A percentile compares a stretch with the other conserved stretches of the same genome.
Evolutionary conservation across 1,140 invertebrate genomes (phyloP).

Genomic region (Pseudomyrmex sp.): DNA sequence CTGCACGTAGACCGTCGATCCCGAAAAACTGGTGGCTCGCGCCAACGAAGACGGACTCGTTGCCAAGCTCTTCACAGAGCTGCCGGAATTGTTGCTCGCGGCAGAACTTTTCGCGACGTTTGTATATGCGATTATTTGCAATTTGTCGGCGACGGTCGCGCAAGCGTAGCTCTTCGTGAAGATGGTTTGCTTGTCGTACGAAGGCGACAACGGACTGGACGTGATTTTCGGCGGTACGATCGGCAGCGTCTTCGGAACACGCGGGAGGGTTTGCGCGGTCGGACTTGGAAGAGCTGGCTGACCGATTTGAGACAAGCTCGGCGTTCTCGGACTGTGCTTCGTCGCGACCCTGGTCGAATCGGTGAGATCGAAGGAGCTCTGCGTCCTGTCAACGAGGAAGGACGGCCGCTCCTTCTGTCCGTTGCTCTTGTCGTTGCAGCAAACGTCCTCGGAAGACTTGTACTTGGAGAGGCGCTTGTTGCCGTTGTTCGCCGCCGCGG

Average conservation of each 20-base stretch:
- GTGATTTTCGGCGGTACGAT: constrained; percentile 50
- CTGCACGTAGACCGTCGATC: constrained; percentile 64
- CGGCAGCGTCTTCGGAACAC: constrained; percentile 51
- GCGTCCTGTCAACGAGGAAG: constrained; percentile 77
- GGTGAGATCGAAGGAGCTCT: constrained; percentile 81
- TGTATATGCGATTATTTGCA: constrained; percentile 3
- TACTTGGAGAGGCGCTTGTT: constrained; percentile 77
- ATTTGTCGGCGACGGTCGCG: not conserved
- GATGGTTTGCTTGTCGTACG: constrained; percentile 16
- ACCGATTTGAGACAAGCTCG: constrained; percentile 64
- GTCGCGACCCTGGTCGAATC: constrained; percentile 58
- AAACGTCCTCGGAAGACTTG: constrained; percentile 86
- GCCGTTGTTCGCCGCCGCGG: constrained; percentile 72
- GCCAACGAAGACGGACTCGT: constrained; percentile 77
- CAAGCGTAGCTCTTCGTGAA: constrained; percentile 1
- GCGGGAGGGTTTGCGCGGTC: constrained; percentile 10
- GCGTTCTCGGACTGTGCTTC: constrained; percentile 59
- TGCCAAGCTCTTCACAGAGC: not conserved
- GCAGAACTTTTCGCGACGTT: constrained; percentile 1
- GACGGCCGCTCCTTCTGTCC: constrained; percentile 64
- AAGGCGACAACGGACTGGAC: not conserved
- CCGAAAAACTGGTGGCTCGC: constrained; percentile 86
- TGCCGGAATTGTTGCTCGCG: constrained; percentile 2
- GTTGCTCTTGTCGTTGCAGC: constrained; percentile 76
- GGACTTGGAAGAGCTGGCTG: constrained; percentile 57